Evolutionary conservation across 2,113 vertebrate species (phyloP), one percentile per base, ranked within the genome.

Genomic region (Pleuronectes platessa): DNA sequence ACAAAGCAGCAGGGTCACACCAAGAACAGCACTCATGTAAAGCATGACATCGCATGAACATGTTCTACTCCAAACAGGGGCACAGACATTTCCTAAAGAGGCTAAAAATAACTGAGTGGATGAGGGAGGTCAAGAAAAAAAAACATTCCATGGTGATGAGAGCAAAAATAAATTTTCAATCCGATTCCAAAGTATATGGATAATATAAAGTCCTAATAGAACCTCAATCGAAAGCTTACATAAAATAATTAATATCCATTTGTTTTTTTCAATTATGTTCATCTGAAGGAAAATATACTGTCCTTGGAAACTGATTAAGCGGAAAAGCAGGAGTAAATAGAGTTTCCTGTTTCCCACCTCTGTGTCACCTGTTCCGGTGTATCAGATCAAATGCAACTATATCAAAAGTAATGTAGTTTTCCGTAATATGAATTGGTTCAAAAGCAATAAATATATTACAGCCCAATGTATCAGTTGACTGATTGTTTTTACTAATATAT

Each of bases 71-170:
- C 55, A 79, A 81, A 86, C 76, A 83, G 5, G 23, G 59, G 55
- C 10, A n/a, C 17, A 47, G 24, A 79, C 31, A 23, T 78, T 83
- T 80, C 76, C 81, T 18, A 72, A 31, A 31, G 31, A 79, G 79
- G 63, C 12, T 62, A 81, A 62, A 12, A 62, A 12, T 53, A 58
- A 63, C 37, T 56, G 31, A 85, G 58, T 3, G 62, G 18, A 63
- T 21, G 51, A 59, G 8, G 17, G 49, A 35, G 27, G 59, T 53
- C 14, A 47, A 73, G 56, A 15, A 37, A 27, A 68, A 12, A 27
- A 68, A 7, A 23, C 18, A 23, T 20, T 45, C 17, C 12, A 58
- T 49, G 45, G 45, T 15, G 45, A 49, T 15, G 15, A 14, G 27
- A 27, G 27, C 27, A 27, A 27, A 27, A 27, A 27, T 27, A 27